phyloP scores from a whole-genome alignment of 2,113 vertebrate species.

The Symphodus melops region DNA sequence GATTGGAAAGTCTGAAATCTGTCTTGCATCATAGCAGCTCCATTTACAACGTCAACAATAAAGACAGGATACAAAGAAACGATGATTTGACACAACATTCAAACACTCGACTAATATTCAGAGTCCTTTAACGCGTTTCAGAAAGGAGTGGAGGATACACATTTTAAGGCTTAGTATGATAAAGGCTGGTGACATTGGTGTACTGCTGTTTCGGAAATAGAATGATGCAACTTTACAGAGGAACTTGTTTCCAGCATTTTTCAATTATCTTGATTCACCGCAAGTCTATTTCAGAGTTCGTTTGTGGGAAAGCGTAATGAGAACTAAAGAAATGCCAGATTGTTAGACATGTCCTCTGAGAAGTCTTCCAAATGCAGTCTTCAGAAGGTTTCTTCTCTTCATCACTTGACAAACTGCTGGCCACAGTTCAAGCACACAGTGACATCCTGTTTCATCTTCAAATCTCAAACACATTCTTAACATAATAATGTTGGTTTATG shows the following conservation, averaged over 20 bases:
- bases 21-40: too few relatives aligned
- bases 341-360: constrained; percentile 23
- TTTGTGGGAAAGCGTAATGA: constrained; percentile 10
- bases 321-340: constrained; percentile 27
- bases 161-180: constrained; percentile 6
- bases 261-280: constrained; percentile 41
- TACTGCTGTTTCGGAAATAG: constrained; percentile 1
- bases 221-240: constrained; percentile 22
- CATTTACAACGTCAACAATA: too few relatives aligned
- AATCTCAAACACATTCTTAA: constrained; percentile 69
- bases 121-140: too few relatives aligned
- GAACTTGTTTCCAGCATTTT: constrained; percentile 40
- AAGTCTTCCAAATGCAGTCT: constrained; percentile 35
- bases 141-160: background rate
- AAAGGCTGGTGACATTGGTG: background rate
- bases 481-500: constrained; percentile 71
- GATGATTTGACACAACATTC: too few relatives aligned
- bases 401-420: constrained; percentile 53
- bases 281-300: constrained; percentile 23
- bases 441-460: constrained; percentile 71
- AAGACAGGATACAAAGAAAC: too few relatives aligned
- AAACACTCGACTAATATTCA: too few relatives aligned
- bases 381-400: constrained; percentile 35
- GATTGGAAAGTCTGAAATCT: too few relatives aligned
- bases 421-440: constrained; percentile 52